Evolutionary conservation across 2,888 invertebrate species (phyloP), one percentile per base, ranked within the genome.

Genomic region (Heteromyza rotundicornis): DNA sequence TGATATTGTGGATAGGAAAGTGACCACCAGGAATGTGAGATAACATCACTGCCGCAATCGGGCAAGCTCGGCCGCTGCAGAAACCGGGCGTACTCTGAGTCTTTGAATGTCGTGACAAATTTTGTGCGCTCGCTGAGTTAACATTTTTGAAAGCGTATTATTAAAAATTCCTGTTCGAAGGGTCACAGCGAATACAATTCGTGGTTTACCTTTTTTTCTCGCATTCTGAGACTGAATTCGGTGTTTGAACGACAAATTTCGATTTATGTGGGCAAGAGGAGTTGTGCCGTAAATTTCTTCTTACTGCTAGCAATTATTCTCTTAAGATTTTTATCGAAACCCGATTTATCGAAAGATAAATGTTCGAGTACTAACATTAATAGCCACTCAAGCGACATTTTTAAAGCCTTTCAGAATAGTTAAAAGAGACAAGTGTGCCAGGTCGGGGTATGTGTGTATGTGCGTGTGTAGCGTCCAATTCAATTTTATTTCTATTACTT

Each of bases 21-120:
- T 76, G 76, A 78, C 76, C 76, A 78, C 74, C 78, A 76, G 76
- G 78, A 76, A 76, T 76, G 70, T 63, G 66, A 78, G 76, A 76
- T 76, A 76, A 76, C 73, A 76, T 76, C 76, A 54, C 44, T 22
- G 53, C 58, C 44, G 47, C 23, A 57, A 63, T 12, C 22, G 36
- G 32, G 24, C 54, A 54, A 17, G 24, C 35, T 49, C 49, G 49
- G 23, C 55, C 52, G 60, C 63, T 65, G 65, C 65, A 67, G 10
- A 22, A 55, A 40, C 50, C n/a, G n/a, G 32, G 27, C 32, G 51
- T 20, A 49, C 20, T 47, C 19, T 47, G 47, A 19, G 19, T 17
- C 14, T 47, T 47, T 47, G 67, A 64, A 73, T 79, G 73, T 77
- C 79, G 76, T 80, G 79, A 75, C 77, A 79, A 79, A 74, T 78